Conservation (phyloP, 2,888 invertebrate species). For the Stenurella melanura region DNA sequence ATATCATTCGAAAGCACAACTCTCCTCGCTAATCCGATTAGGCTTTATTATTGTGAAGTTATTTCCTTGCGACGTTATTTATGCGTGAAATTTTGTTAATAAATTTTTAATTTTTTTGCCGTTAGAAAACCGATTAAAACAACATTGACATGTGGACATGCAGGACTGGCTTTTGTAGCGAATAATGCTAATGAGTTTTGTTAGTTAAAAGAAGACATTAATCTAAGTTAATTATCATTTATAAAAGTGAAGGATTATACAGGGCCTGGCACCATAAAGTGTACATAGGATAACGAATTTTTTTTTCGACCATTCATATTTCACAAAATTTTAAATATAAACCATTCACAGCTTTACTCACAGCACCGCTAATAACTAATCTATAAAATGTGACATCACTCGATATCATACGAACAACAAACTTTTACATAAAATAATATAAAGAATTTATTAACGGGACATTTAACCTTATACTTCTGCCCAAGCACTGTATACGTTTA, state of each 20-base stretch:
- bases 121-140: not conserved
- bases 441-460: too few species aligned
- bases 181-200: not conserved
- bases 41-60: not conserved
- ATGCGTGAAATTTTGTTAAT: not conserved
- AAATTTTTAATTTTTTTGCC: not conserved
- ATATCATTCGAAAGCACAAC: constrained; percentile 7
- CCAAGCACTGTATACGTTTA: too few species aligned
- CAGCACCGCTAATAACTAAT: too few species aligned
- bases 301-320: too few species aligned
- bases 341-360: too few species aligned
- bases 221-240: not conserved
- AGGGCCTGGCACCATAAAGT: not conserved
- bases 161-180: not conserved
- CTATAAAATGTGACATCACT: too few species aligned
- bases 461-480: too few species aligned
- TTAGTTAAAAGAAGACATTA: not conserved
- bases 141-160: not conserved
- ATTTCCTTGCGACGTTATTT: not conserved
- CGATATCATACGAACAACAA: too few species aligned
- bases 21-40: constrained; percentile 21
- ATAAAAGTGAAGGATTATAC: not conserved
- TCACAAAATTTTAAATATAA: too few species aligned
- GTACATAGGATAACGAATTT: too few species aligned
- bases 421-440: too few species aligned